These are phyloP conservation scores for Callopanchax toddi DNA, from an alignment of 2,113 vertebrate species.

Conservation along the genomic window DNA sequence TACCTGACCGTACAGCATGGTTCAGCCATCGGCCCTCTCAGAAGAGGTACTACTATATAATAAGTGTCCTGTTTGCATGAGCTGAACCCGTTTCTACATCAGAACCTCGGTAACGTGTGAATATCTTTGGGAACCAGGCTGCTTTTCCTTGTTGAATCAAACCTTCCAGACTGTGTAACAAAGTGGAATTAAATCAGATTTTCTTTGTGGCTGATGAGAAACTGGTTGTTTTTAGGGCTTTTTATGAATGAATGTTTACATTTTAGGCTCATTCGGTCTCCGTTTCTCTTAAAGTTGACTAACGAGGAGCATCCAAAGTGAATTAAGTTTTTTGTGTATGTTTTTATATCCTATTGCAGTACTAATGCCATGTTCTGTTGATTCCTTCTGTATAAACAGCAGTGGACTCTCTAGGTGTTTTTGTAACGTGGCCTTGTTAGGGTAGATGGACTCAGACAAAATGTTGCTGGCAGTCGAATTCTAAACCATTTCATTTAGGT, in stretches of 20 bases:
- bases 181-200: not conserved
- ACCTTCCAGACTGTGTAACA: not conserved
- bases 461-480: slow-evolving; percentile 26
- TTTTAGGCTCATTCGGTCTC: slow-evolving; percentile 50
- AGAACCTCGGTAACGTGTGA: too few relatives aligned
- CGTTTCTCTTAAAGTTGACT: slow-evolving; percentile 64
- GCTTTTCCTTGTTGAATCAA: not conserved
- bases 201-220: not conserved
- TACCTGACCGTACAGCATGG: too few relatives aligned
- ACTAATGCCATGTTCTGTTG: slow-evolving; percentile 58
- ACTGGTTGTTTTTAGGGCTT: slow-evolving; percentile 39
- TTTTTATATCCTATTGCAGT: slow-evolving; percentile 69
- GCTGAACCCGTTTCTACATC: too few relatives aligned
- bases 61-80: too few relatives aligned
- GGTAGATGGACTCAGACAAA: slow-evolving; percentile 20
- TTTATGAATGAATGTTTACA: slow-evolving; percentile 68
- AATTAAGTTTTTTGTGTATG: slow-evolving; percentile 55
- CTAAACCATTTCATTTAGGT: slow-evolving; percentile 33
- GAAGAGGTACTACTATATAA: too few relatives aligned
- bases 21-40: too few relatives aligned
- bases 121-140: too few relatives aligned
- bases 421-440: slow-evolving; percentile 61
- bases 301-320: slow-evolving; percentile 20
- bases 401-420: slow-evolving; percentile 65
- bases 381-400: slow-evolving; percentile 56